Evolutionary conservation across 2,888 invertebrate genomes (phyloP), one percentile per base, ranked within the genome.

Genomic region (Athalia circularis): DNA sequence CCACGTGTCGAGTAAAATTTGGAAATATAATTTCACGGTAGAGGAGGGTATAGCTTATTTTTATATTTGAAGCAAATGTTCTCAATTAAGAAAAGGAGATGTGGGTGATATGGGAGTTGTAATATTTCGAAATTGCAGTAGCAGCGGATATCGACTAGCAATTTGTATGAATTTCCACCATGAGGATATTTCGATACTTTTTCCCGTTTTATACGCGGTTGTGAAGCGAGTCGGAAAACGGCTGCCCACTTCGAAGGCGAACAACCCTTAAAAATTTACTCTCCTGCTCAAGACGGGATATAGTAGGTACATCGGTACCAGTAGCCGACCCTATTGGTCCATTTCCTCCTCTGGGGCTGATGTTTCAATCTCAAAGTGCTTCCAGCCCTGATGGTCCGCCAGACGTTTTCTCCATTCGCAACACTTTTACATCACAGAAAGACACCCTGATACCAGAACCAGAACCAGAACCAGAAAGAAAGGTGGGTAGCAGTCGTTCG

Each of bases 221-320:
- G n/a, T 7, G n/a, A 9, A 4, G 54, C 54, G n/a, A 47, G 72
- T 48, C 45, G 57, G 59, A 62, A 64, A 8, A 47, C 65, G 65
- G 43, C 62, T 62, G 80, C 65, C 70, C 80, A 81, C 80, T 50
- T 48, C 45, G 79, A 78, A 84, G 82, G 80, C 81, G 82, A 81
- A 83, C 81, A 84, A 86, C 83, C 86, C 85, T 83, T 83, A 80
- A 81, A 78, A 68, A 68, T 68, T 68, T 68, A 68, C 54, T 54
- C 7, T 52, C 11, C 52, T 9, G 8, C 52, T 11, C 11, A 11
- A n/a, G 4, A 48, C 52, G 52, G 54, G 52, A 50, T 29, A 52
- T 75, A 48, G 62, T 50, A 50, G 62, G 61, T 75, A 62, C 29
- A 15, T 15, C 7, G 62, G 8, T n/a, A 15, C 62, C 8, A 62